phyloP scores from a whole-genome alignment of 2,113 vertebrate genomes.

The Polypterus senegalus region DNA sequence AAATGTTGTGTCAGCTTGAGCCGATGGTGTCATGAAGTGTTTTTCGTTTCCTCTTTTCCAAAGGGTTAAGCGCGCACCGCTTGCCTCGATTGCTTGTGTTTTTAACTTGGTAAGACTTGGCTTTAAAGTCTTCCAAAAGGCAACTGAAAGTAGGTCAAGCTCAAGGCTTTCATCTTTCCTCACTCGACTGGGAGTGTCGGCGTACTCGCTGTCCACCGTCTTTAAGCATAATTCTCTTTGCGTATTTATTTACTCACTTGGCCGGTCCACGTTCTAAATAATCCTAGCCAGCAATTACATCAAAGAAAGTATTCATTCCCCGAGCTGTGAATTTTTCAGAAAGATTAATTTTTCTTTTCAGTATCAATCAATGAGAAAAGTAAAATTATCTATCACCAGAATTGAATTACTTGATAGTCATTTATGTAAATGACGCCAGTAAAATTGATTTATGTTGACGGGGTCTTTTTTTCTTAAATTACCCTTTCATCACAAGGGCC shows the following conservation, averaged over 20 bases:
- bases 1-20: too few species aligned
- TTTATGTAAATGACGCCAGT: background rate
- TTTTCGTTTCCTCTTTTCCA: too few species aligned
- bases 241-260: background rate
- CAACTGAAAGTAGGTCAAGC: too few species aligned
- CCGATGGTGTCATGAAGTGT: too few species aligned
- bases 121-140: too few species aligned
- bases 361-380: background rate
- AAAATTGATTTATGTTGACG: background rate
- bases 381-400: background rate
- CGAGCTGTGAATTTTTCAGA: background rate
- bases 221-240: background rate
- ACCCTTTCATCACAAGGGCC: background rate
- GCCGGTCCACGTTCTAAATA: background rate
- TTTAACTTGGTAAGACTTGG: too few species aligned
- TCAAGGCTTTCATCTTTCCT: too few species aligned
- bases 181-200: too few species aligned
- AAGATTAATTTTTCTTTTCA: background rate
- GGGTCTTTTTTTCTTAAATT: background rate
- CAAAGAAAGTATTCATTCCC: background rate
- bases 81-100: too few species aligned
- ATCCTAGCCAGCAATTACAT: background rate
- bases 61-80: too few species aligned
- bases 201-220: too few species aligned
- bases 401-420: conserved; percentile 1